phyloP scores from a whole-genome alignment of 2,888 invertebrate genomes.

The Adela reaumurella region DNA sequence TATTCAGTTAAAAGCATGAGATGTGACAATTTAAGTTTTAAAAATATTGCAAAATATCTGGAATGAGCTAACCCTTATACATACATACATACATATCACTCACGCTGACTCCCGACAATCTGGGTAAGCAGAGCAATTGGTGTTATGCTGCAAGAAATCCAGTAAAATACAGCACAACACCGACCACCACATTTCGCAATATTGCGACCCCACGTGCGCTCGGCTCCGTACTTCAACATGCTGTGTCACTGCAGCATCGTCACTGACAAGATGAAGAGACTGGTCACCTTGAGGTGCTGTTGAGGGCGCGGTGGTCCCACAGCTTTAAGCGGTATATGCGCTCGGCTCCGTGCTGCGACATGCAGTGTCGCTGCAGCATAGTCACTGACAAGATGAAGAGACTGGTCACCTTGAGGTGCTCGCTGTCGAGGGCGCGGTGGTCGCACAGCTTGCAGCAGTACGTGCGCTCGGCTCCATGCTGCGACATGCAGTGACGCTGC shows the following conservation, averaged over 20 bases:
- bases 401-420: conserved; percentile 28
- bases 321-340: conserved; percentile 39
- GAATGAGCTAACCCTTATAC: no score
- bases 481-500: conserved; percentile 40
- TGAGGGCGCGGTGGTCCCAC: conserved; percentile 43
- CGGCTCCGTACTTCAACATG: neutral
- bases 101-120: no score
- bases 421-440: conserved; percentile 42
- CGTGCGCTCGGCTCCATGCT: conserved; percentile 36
- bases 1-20: no score
- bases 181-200: no score
- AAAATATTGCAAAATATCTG: no score
- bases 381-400: neutral
- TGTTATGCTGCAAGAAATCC: no score
- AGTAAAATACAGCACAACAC: no score
- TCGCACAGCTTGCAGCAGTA: conserved; percentile 46
- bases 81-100: no score
- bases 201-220: no score
- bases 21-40: no score
- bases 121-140: no score
- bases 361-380: neutral
- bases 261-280: neutral
- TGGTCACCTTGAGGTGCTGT: conserved; percentile 31
- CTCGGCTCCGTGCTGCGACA: neutral
- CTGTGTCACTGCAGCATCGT: neutral